These are phyloP conservation scores for Neogobius melanostomus DNA, from an alignment of 2,113 vertebrate species.

Conservation along the genomic window DNA sequence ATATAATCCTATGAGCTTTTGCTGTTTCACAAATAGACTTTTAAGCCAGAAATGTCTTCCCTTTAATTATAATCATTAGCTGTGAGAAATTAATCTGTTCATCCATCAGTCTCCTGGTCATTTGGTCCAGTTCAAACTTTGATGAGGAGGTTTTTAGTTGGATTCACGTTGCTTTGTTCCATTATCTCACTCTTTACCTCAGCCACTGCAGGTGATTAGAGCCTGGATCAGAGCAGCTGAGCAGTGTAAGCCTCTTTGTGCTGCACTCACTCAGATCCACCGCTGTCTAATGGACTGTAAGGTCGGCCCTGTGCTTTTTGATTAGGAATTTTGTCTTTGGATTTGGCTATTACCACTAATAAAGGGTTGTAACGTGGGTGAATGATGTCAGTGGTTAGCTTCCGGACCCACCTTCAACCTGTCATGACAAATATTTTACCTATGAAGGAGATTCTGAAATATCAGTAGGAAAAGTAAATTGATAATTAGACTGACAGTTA, in stretches of 20 bases:
- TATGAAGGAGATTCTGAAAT: too few relatives aligned
- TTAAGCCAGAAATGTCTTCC: slow-evolving; percentile 46
- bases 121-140: slow-evolving; percentile 35
- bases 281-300: slow-evolving; percentile 61
- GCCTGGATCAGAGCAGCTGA: slow-evolving; percentile 40
- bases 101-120: slow-evolving; percentile 30
- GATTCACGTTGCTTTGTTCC: slow-evolving; percentile 33
- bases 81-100: slow-evolving; percentile 47
- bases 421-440: too few relatives aligned
- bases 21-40: slow-evolving; percentile 31
- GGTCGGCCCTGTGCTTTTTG: slow-evolving; percentile 39
- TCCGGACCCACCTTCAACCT: too few relatives aligned
- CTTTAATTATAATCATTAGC: slow-evolving; percentile 44
- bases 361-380: slow-evolving; percentile 29
- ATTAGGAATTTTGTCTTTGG: slow-evolving; percentile 43
- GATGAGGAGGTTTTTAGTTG: slow-evolving; percentile 36
- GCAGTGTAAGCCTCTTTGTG: slow-evolving; percentile 39
- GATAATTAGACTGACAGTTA: too few relatives aligned
- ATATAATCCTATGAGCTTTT: slow-evolving; percentile 4
- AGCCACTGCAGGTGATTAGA: slow-evolving; percentile 35
- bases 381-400: too few relatives aligned
- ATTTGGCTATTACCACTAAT: slow-evolving; percentile 42
- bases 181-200: slow-evolving; percentile 44
- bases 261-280: slow-evolving; percentile 42
- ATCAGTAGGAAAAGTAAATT: too few relatives aligned